Conservation (phyloP, 2,888 invertebrate genomes). For the Zygogramma bicolorata region DNA sequence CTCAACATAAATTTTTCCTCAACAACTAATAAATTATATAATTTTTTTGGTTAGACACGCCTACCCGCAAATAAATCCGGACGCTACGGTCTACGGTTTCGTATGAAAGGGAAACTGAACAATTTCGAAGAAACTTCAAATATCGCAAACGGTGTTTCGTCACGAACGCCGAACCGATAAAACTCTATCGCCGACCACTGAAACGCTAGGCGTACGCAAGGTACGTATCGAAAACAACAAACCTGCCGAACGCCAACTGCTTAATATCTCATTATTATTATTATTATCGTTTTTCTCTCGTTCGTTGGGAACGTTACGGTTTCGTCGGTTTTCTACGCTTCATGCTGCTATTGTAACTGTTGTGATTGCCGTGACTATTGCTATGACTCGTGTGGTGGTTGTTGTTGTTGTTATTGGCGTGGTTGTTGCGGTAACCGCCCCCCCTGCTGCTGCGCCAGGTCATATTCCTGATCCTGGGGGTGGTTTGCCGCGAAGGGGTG, state of each 20-base stretch:
- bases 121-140: slow-evolving; percentile 9
- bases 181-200: slow-evolving; percentile 24
- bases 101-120: not conserved
- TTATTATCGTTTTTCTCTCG: too few relatives aligned
- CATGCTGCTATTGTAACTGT: slow-evolving; percentile 46
- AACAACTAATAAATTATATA: slow-evolving; percentile 21
- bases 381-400: slow-evolving; percentile 45
- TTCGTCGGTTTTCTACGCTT: slow-evolving; percentile 56
- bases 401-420: slow-evolving; percentile 46
- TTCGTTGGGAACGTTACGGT: slow-evolving; percentile 47
- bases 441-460: slow-evolving; percentile 41
- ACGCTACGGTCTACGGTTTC: too few relatives aligned
- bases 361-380: slow-evolving; percentile 46
- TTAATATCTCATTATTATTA: slow-evolving; percentile 18
- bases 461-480: slow-evolving; percentile 33
- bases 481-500: slow-evolving; percentile 48
- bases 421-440: slow-evolving; percentile 41
- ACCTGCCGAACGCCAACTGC: slow-evolving; percentile 25
- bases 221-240: slow-evolving; percentile 25
- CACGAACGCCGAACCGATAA: not conserved
- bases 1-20: slow-evolving; percentile 1
- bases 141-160: not conserved
- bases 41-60: slow-evolving; percentile 29
- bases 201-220: slow-evolving; percentile 32
- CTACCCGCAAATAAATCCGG: too few relatives aligned